A percentile compares a stretch with the other conserved stretches of the same genome.
These are phyloP conservation scores for Polyommatus iphigenia DNA, from an alignment of 2,888 invertebrate genomes.

Conservation along the genomic window DNA sequence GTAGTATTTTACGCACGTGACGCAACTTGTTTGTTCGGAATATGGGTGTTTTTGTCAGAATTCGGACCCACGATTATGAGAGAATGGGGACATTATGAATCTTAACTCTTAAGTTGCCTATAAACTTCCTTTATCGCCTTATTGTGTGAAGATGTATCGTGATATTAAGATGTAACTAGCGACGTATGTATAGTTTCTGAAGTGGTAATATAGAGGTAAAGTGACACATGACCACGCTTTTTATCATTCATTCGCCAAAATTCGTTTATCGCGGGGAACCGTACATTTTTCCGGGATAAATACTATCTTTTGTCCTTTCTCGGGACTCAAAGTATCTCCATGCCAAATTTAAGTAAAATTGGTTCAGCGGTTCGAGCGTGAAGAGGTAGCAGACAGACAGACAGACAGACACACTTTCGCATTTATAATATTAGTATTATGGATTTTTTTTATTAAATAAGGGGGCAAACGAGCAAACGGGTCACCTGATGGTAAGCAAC, in stretches of 20 bases:
- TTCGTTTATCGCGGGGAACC: no score
- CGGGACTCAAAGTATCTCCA: no score
- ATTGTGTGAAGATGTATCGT: not conserved
- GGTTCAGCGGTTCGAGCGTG: no score
- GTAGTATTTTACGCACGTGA: constrained; percentile 29
- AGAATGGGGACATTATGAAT: constrained; percentile 22
- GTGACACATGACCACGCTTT: not conserved
- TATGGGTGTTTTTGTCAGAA: constrained; percentile 31
- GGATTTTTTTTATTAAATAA: no score
- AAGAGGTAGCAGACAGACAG: no score
- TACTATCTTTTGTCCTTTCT: no score
- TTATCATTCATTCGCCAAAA: not conserved
- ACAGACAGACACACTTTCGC: no score
- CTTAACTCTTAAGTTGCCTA: constrained; percentile 8
- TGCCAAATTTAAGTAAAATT: no score
- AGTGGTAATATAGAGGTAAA: not conserved
- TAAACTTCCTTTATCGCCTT: not conserved
- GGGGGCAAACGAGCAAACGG: no score
- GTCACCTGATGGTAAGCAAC: no score
- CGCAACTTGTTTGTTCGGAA: constrained; percentile 29
- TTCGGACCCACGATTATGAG: constrained; percentile 28
- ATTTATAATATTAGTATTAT: no score
- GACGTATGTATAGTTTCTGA: not conserved
- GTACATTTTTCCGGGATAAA: no score
- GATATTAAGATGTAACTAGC: not conserved